Evolutionary conservation across 2,797 vertebrate species (phyloP).

Genomic region (Bufotes viridis): DNA sequence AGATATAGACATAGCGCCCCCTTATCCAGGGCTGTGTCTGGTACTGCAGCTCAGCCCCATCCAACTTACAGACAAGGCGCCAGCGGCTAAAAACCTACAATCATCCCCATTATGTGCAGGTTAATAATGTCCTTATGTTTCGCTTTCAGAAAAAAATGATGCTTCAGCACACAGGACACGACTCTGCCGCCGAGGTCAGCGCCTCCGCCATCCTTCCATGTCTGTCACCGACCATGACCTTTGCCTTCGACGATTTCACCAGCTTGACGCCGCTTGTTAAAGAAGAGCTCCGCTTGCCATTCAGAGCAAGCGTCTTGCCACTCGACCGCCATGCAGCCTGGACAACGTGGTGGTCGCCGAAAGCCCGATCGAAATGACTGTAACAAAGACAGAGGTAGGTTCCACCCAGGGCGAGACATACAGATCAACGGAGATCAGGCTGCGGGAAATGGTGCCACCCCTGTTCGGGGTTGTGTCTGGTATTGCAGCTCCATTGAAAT

Average conservation of each 20-base stretch:
- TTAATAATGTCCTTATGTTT: neutral
- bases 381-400: slow-evolving; percentile 75
- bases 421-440: neutral
- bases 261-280: slow-evolving; percentile 90
- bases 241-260: slow-evolving; percentile 93
- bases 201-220: slow-evolving; percentile 92
- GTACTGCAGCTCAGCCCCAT: too few species aligned
- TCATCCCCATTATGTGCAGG: neutral
- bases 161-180: slow-evolving; percentile 90
- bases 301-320: slow-evolving; percentile 85
- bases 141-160: slow-evolving; percentile 88
- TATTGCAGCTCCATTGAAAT: neutral
- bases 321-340: slow-evolving; percentile 78
- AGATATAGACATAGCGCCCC: too few species aligned
- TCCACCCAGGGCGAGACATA: neutral
- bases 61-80: too few species aligned
- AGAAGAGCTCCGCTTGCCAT: slow-evolving; percentile 92
- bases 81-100: too few species aligned
- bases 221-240: slow-evolving; percentile 87
- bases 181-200: slow-evolving; percentile 90
- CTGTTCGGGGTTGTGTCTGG: neutral
- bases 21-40: too few species aligned
- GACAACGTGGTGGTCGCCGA: slow-evolving; percentile 82
- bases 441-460: neutral
- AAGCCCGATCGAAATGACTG: slow-evolving; percentile 71